Evolutionary conservation across 2,797 vertebrate genomes (phyloP).

Genomic region (Muraenolepis orangiensis): DNA sequence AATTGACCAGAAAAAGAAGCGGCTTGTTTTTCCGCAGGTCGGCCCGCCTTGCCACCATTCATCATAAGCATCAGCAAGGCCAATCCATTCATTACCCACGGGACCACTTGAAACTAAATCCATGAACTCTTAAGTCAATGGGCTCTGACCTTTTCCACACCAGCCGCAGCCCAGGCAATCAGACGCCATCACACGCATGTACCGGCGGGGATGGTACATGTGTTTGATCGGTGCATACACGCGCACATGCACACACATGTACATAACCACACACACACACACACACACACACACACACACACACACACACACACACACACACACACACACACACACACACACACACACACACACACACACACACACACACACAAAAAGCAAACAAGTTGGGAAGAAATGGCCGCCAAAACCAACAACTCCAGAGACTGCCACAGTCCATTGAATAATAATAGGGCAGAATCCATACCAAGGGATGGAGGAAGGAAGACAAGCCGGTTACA

Average conservation of each 20-base stretch:
- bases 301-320: slow-evolving; percentile 10
- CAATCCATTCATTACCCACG: slow-evolving; percentile 61
- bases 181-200: slow-evolving; percentile 18
- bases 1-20: slow-evolving; percentile 7
- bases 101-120: slow-evolving; percentile 57
- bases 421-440: neutral
- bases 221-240: neutral
- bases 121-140: slow-evolving; percentile 55
- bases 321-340: too few species aligned
- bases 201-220: neutral
- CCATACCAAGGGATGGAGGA: neutral
- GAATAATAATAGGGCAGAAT: slow-evolving; percentile 1
- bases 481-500: neutral
- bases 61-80: slow-evolving; percentile 55
- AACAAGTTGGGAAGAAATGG: neutral
- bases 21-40: slow-evolving; percentile 21
- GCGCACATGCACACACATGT: neutral
- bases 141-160: slow-evolving; percentile 58
- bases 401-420: neutral
- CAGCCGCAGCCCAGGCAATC: slow-evolving; percentile 48
- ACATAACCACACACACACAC: neutral
- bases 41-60: slow-evolving; percentile 40
- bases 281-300: slow-evolving; percentile 6
- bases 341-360: neutral
- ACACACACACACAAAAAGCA: neutral